A percentile compares a stretch with the other conserved stretches of the same genome.
phyloP scores from a whole-genome alignment of 2,113 vertebrate species.

The Montifringilla adamsi region DNA sequence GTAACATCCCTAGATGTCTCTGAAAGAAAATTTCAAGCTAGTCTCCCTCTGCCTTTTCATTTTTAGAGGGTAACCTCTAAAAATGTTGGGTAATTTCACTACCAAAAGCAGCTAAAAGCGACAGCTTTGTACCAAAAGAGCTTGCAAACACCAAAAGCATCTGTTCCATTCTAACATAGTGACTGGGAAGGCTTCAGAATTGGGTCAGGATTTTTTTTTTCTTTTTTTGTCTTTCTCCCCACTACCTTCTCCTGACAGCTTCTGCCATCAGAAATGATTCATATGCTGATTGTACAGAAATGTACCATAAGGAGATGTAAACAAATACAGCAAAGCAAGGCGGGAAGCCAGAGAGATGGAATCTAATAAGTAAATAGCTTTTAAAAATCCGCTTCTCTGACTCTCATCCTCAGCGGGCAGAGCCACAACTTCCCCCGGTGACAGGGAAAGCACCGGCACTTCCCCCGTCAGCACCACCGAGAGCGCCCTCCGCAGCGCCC shows the following conservation, averaged over 20 bases:
- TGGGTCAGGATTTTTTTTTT: conserved; percentile 47
- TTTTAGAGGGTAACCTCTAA: neutral
- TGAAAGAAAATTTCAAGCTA: neutral
- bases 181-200: conserved; percentile 45
- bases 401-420: neutral
- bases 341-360: conserved; percentile 42
- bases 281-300: conserved; percentile 40
- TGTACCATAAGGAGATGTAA: conserved; percentile 47
- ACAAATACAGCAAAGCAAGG: conserved; percentile 55
- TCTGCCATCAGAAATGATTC: conserved; percentile 53
- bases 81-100: conserved; percentile 17
- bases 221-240: neutral
- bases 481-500: neutral
- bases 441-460: neutral
- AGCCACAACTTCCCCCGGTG: conserved; percentile 14
- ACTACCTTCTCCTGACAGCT: conserved; percentile 49
- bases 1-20: conserved; percentile 23
- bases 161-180: conserved; percentile 47
- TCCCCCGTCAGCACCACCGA: neutral
- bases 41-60: conserved; percentile 24
- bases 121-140: conserved; percentile 41
- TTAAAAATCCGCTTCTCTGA: neutral
- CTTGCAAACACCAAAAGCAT: conserved; percentile 50
- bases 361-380: conserved; percentile 31
- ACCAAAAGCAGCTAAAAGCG: conserved; percentile 36